Evolutionary conservation across 2,797 vertebrate genomes (phyloP), one percentile per base, ranked within the genome.

Genomic region (Scyliorhinus canicula): DNA sequence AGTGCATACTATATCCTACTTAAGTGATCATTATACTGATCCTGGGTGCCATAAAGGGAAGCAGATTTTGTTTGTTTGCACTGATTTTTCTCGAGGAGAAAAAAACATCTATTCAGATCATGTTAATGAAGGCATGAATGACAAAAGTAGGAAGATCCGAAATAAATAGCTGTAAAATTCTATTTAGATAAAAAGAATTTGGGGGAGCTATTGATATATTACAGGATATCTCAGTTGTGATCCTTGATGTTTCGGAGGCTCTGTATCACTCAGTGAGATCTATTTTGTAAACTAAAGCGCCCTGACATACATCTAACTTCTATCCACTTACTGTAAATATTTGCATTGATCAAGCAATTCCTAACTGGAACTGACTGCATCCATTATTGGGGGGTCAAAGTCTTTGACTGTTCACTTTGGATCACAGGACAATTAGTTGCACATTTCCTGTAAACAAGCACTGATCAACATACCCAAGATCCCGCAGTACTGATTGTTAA

Each of bases 301-400:
- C 14, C 63, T 74, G 63, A 94, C 67, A 71, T 94, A 94, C 31
- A 94, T 94, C 67, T 94, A 52, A 31, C 8, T 52, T 94, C 93
- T 69, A 35, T 94, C 67, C 93, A 94, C 67, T 94, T 94, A 74
- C 93, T 94, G 69, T 94, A 94, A 94, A 74, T 60, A 94, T 94
- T 94, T 65, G 57, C 93, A 94, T 94, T 94, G 93, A 94, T 94
- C 93, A 94, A 94, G n/a, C 93, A 94, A 71, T 94, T 31, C 93
- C 28, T 74, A 94, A 94, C 93, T 94, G 93, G 93, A 94, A 94
- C 93, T 94, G 93, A 94, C 93, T 94, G 65, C 93, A 94, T 94
- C 93, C 93, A 94, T 71, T 94, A 94, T 52, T 60, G 57, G 16
- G 67, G 93, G 93, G 93, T 94, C 93, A 94, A 94, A 94, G 65